Percentiles rank a stretch among this genome's conserved stretches.
Conservation (phyloP, 2,797 vertebrate species). For the Tapera naevia region DNA sequence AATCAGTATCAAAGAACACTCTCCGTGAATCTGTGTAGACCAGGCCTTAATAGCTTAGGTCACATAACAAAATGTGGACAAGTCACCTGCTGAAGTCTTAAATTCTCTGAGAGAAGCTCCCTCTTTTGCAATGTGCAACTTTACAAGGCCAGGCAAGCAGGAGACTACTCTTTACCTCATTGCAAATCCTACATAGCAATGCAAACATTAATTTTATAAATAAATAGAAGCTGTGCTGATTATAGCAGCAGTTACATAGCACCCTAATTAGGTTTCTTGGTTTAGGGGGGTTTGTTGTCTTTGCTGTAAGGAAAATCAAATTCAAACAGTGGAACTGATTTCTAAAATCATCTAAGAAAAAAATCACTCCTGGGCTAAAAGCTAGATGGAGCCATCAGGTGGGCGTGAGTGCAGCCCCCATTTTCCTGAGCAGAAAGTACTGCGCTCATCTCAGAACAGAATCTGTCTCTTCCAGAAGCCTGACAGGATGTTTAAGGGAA, state of each 20-base stretch:
- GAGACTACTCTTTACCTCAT: not conserved
- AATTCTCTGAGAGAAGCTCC: not conserved
- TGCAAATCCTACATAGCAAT: not conserved
- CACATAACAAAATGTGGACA: not conserved
- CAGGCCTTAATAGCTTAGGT: not conserved
- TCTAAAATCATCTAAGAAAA: slow-evolving; percentile 25
- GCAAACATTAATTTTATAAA: not conserved
- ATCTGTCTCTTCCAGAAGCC: not conserved
- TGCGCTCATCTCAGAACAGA: not conserved
- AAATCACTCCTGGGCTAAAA: not conserved
- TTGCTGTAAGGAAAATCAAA: slow-evolving; percentile 2
- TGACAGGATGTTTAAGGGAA: not conserved
- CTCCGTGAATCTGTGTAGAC: not conserved
- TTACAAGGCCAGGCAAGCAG: not conserved
- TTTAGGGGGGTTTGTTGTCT: not conserved
- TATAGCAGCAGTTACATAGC: not conserved
- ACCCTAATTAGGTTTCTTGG: not conserved
- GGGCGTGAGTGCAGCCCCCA: not conserved
- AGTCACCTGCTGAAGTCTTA: not conserved
- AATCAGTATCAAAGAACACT: slow-evolving; percentile 1
- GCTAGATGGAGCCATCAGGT: not conserved
- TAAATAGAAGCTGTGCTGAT: not conserved
- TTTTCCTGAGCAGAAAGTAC: slow-evolving; percentile 1
- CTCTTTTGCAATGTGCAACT: not conserved
- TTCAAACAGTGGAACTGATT: not conserved